phyloP scores from a whole-genome alignment of 2,888 invertebrate species.

The Lasius platythorax region DNA sequence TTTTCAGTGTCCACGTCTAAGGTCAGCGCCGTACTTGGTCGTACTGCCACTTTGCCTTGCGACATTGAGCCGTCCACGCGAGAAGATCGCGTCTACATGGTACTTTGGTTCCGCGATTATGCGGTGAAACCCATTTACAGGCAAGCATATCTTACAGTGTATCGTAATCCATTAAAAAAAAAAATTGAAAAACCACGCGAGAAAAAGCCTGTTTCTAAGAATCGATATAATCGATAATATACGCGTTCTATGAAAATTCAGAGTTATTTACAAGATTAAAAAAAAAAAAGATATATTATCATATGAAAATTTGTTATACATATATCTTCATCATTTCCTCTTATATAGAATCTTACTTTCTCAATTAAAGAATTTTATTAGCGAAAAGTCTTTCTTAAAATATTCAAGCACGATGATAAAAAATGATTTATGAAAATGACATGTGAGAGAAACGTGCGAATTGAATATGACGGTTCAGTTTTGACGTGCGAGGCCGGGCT shows the following conservation, averaged over 20 bases:
- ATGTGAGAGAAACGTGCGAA: neutral
- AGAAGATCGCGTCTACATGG: conserved; percentile 96
- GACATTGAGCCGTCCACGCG: conserved; percentile 94
- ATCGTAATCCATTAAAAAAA: neutral
- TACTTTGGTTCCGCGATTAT: conserved; percentile 96
- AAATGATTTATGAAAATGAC: neutral
- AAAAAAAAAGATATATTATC: neutral
- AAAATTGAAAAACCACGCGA: neutral
- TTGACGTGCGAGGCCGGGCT: conserved; percentile 87
- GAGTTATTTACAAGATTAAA: neutral
- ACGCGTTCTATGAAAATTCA: neutral
- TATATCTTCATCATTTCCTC: too few relatives aligned
- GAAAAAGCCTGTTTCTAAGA: neutral
- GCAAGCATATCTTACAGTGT: conserved; percentile 86
- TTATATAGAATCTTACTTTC: too few relatives aligned
- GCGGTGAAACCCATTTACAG: conserved; percentile 96
- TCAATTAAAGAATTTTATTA: neutral
- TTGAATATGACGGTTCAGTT: conserved; percentile 76
- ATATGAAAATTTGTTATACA: neutral
- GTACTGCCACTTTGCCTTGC: conserved; percentile 94
- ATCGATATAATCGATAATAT: neutral
- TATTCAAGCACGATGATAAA: neutral
- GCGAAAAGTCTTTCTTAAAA: neutral
- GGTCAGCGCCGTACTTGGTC: conserved; percentile 94
- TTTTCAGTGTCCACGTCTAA: conserved; percentile 89